Conservation (phyloP, 2,113 vertebrate genomes). For the Mus pahari region DNA sequence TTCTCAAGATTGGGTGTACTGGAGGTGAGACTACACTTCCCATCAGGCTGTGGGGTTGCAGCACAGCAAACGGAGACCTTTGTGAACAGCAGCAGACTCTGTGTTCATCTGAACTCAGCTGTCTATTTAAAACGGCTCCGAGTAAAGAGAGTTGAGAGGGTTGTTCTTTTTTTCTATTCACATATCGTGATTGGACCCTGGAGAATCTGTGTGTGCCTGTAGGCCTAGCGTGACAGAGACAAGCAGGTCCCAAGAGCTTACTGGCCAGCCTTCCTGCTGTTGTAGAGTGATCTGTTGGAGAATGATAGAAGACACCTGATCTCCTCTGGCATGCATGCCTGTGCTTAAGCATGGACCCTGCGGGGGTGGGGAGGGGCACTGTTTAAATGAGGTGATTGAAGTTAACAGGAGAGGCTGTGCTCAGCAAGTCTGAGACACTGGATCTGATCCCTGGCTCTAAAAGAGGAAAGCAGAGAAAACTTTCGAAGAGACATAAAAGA, state of each 20-base stretch:
- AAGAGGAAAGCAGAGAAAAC: neutral
- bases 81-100: neutral
- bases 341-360: neutral
- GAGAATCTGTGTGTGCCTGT: neutral
- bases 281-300: neutral
- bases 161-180: neutral
- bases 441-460: neutral
- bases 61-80: neutral
- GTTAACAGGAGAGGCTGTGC: neutral
- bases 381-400: neutral
- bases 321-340: neutral
- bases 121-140: neutral
- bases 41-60: neutral
- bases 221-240: neutral
- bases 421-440: neutral
- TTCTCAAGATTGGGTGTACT: neutral
- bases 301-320: neutral
- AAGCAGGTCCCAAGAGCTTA: neutral
- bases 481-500: neutral
- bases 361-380: too few relatives aligned
- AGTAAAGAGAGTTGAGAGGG: neutral
- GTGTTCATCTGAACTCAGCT: neutral
- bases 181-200: too few relatives aligned
- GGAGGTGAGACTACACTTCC: neutral
- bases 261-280: neutral